These are phyloP conservation scores for Chelidonichthys spinosus DNA, from an alignment of 2,797 vertebrate genomes.

Conservation along the genomic window DNA sequence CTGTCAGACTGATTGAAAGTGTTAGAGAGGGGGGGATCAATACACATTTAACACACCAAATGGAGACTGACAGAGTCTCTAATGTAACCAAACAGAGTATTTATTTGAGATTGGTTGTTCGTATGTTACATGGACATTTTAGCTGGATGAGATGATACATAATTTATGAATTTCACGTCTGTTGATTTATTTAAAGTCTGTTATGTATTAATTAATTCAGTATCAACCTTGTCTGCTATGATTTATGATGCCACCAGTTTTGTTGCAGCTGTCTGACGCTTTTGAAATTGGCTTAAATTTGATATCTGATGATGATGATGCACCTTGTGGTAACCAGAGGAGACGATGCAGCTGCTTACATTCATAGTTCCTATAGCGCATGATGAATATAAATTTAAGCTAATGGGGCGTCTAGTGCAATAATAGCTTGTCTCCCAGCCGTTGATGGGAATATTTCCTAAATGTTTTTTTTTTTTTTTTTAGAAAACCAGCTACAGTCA, in stretches of 20 bases:
- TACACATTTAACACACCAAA: conserved; percentile 67
- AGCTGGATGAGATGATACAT: conserved; percentile 44
- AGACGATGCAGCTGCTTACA: conserved; percentile 62
- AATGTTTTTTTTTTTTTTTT: conserved; percentile 64
- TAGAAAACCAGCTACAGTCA: conserved; percentile 52
- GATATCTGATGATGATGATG: conserved; percentile 52
- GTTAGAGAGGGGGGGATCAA: conserved; percentile 44
- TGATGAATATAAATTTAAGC: conserved; percentile 64
- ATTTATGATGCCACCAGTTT: conserved; percentile 42
- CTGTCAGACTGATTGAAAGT: conserved; percentile 35
- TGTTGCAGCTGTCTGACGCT: conserved; percentile 53
- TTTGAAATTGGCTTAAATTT: conserved; percentile 62
- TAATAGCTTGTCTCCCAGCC: conserved; percentile 54
- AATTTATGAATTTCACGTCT: conserved; percentile 53
- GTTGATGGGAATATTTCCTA: conserved; percentile 51
- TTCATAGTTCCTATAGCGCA: conserved; percentile 69
- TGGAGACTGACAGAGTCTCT: conserved; percentile 48
- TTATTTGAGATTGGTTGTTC: conserved; percentile 49
- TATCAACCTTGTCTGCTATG: conserved; percentile 54
- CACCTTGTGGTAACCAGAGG: conserved; percentile 66
- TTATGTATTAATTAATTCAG: conserved; percentile 73
- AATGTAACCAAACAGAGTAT: conserved; percentile 64
- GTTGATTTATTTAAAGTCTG: conserved; percentile 68
- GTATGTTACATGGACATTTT: conserved; percentile 56
- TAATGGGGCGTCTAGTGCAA: conserved; percentile 63